phyloP scores from a whole-genome alignment of 2,797 vertebrate genomes.

The Brachymystax lenok region DNA sequence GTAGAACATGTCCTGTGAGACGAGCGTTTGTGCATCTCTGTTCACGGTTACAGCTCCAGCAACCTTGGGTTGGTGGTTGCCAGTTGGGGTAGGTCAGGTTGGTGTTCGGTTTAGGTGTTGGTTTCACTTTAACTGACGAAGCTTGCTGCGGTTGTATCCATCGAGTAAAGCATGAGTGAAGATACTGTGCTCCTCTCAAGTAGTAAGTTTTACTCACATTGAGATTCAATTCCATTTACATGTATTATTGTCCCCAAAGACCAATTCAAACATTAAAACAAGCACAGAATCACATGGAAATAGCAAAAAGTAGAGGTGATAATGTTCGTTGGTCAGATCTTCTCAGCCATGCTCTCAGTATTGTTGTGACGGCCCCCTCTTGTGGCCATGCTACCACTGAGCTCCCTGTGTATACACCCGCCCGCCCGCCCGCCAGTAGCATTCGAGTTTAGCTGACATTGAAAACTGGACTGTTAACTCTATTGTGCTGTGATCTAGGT shows the following conservation, averaged over 20 bases:
- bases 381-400: neutral
- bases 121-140: neutral
- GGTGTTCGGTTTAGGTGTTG: neutral
- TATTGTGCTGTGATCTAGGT: slow-evolving; percentile 63
- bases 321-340: neutral
- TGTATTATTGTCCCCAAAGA: neutral
- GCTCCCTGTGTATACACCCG: neutral
- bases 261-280: neutral
- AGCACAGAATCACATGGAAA: neutral
- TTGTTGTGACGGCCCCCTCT: neutral
- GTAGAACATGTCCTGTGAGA: neutral
- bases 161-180: neutral
- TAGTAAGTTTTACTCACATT: neutral
- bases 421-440: slow-evolving; percentile 18
- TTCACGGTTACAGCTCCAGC: neutral
- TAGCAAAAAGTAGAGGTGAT: neutral
- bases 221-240: neutral
- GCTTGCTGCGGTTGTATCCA: neutral
- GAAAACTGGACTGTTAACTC: slow-evolving; percentile 63
- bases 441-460: slow-evolving; percentile 71
- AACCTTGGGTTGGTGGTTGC: neutral
- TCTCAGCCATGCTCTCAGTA: neutral
- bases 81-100: neutral
- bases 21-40: neutral
- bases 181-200: neutral